These are phyloP conservation scores for Phalloptychus januarius DNA, from an alignment of 2,797 vertebrate species.

Conservation along the genomic window DNA sequence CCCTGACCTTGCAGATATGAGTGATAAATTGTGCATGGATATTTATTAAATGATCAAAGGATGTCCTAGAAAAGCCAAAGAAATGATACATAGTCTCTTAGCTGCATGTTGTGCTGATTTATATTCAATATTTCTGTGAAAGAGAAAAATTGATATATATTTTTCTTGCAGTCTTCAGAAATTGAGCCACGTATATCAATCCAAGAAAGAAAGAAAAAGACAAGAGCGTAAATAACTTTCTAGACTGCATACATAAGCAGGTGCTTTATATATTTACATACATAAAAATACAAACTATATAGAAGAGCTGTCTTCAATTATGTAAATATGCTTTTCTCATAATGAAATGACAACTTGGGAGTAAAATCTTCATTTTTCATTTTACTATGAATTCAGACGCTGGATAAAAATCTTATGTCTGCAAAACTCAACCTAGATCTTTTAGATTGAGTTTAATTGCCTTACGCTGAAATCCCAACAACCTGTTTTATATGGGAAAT, in stretches of 20 bases:
- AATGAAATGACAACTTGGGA: background rate
- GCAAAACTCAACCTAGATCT: background rate
- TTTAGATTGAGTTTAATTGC: no score
- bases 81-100: slow-evolving; percentile 3
- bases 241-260: no score
- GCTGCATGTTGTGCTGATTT: slow-evolving; percentile 21
- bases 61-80: slow-evolving; percentile 33
- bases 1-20: slow-evolving; percentile 46
- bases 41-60: slow-evolving; percentile 60
- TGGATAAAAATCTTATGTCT: background rate
- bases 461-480: slow-evolving; percentile 20
- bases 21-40: slow-evolving; percentile 47
- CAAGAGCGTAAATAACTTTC: background rate
- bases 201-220: slow-evolving; percentile 3
- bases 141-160: background rate
- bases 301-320: background rate
- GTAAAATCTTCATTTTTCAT: background rate
- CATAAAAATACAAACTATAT: background rate
- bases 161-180: background rate
- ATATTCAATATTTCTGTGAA: slow-evolving; percentile 4
- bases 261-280: background rate
- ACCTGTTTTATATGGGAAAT: slow-evolving; percentile 25
- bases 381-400: background rate
- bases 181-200: background rate
- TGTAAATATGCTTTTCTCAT: background rate